phyloP scores from a whole-genome alignment of 2,113 vertebrate species.

The Corythornis vintsioides region DNA sequence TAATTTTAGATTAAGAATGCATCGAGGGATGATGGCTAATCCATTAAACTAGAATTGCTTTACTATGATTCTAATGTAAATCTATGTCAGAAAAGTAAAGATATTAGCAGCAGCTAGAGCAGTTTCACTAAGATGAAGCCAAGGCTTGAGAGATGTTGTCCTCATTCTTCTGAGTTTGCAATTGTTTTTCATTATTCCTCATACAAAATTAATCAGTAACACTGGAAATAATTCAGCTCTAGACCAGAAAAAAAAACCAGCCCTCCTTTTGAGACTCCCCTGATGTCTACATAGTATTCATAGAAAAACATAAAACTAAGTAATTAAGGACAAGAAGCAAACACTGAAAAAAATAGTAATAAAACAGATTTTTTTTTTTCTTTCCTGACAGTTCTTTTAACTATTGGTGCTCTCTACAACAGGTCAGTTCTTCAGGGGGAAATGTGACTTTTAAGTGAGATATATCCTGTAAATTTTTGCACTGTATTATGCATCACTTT shows the following conservation, averaged over 20 bases:
- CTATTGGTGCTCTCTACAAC: not conserved
- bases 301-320: not conserved
- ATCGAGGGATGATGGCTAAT: slow-evolving; percentile 35
- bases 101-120: slow-evolving; percentile 35
- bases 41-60: slow-evolving; percentile 49
- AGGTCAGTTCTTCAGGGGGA: not conserved
- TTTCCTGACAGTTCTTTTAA: not conserved
- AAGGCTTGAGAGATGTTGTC: slow-evolving; percentile 21
- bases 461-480: not conserved
- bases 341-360: not conserved
- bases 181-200: not conserved
- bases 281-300: not conserved
- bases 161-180: not conserved
- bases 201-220: slow-evolving; percentile 14
- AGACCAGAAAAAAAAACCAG: not conserved
- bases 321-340: not conserved
- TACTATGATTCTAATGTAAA: slow-evolving; percentile 53
- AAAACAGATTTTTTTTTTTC: not conserved
- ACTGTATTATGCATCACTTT: not conserved
- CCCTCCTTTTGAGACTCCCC: not conserved
- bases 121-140: slow-evolving; percentile 49
- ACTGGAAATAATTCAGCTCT: slow-evolving; percentile 7
- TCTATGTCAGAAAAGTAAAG: slow-evolving; percentile 62
- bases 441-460: not conserved
- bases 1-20: slow-evolving; percentile 62